Evolutionary conservation across 2,797 vertebrate species (phyloP).

Genomic region (Amniataba percoides): DNA sequence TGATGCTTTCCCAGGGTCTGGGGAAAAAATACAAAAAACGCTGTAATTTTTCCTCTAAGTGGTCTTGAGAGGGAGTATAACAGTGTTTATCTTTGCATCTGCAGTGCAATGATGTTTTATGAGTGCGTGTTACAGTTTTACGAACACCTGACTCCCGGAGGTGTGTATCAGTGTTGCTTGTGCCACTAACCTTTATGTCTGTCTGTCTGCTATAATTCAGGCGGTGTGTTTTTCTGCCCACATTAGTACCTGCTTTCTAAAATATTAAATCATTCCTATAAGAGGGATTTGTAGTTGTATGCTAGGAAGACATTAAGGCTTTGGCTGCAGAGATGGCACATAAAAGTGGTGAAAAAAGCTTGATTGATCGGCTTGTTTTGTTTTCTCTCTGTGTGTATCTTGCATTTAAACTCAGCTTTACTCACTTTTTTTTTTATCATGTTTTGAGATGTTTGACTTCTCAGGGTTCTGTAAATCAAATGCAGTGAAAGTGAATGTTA

Average conservation of each 20-base stretch:
- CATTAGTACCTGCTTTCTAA: not conserved
- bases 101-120: slow-evolving; percentile 60
- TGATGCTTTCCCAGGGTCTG: slow-evolving; percentile 4
- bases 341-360: too few species aligned
- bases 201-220: slow-evolving; percentile 42
- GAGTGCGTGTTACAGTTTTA: slow-evolving; percentile 54
- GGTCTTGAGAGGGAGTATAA: slow-evolving; percentile 38
- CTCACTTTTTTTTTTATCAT: not conserved
- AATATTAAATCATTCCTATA: not conserved
- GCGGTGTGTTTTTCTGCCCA: not conserved
- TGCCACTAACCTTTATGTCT: slow-evolving; percentile 39
- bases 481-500: slow-evolving; percentile 2
- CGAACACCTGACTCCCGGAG: slow-evolving; percentile 51
- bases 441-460: not conserved
- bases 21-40: not conserved
- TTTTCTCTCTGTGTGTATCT: too few species aligned
- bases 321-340: too few species aligned
- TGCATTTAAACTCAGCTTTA: not conserved
- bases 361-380: too few species aligned
- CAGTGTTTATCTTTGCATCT: slow-evolving; percentile 55
- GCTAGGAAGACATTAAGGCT: not conserved
- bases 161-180: slow-evolving; percentile 15
- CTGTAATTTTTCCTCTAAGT: slow-evolving; percentile 38
- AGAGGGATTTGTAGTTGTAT: not conserved
- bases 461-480: not conserved